phyloP scores from a whole-genome alignment of 2,888 invertebrate species.

The Antitype chi region DNA sequence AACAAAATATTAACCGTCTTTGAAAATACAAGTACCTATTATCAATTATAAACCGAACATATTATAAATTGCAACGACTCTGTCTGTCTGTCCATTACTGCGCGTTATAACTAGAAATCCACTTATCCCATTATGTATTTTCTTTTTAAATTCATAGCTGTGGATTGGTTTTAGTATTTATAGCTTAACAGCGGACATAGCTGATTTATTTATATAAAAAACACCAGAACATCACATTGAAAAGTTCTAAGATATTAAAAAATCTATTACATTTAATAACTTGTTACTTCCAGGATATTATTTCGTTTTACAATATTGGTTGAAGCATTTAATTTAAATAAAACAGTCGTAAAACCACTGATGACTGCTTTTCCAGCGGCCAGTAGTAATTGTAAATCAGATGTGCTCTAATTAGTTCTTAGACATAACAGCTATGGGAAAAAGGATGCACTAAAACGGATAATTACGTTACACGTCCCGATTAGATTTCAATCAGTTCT shows the following conservation, averaged over 20 bases:
- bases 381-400: constrained; percentile 33
- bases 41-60: background rate
- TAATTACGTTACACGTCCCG: constrained; percentile 52
- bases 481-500: constrained; percentile 58
- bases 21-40: background rate
- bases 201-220: constrained; percentile 8
- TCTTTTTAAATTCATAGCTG: constrained; percentile 5
- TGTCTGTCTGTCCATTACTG: background rate
- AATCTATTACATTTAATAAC: constrained; percentile 14
- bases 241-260: constrained; percentile 9
- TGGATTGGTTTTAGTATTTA: constrained; percentile 1
- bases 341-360: constrained; percentile 26
- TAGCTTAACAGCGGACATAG: background rate
- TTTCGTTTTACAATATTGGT: constrained; percentile 28
- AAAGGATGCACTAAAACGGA: constrained; percentile 65
- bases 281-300: constrained; percentile 13
- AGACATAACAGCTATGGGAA: constrained; percentile 36
- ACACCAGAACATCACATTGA: background rate
- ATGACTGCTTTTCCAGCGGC: constrained; percentile 6
- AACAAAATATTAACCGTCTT: too few species aligned
- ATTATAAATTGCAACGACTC: constrained; percentile 5
- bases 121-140: constrained; percentile 12
- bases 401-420: constrained; percentile 60
- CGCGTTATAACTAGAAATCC: constrained; percentile 4
- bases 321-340: constrained; percentile 34